phyloP scores from a whole-genome alignment of 1,140 invertebrate species.

The Nilaparvata lugens region DNA sequence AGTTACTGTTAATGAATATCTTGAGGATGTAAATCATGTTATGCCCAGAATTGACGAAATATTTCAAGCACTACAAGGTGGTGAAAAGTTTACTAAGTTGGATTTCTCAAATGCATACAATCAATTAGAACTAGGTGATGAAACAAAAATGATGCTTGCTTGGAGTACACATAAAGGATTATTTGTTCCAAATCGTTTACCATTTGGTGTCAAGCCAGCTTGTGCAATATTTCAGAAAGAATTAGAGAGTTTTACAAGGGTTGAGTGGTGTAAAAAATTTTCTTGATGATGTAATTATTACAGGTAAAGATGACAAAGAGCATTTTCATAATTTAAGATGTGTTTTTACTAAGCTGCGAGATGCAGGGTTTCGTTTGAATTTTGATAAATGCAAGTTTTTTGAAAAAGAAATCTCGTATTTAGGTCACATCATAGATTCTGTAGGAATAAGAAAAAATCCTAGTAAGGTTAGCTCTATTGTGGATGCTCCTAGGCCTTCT shows the following conservation, averaged over 20 bases:
- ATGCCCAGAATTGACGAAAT: slow-evolving; percentile 14
- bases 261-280: background rate
- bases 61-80: slow-evolving; percentile 2
- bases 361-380: slow-evolving; percentile 14
- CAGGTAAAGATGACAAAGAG: background rate
- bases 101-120: slow-evolving; percentile 10
- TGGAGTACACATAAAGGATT: background rate
- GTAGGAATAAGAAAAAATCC: slow-evolving; percentile 31
- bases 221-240: background rate
- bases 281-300: background rate
- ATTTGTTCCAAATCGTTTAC: slow-evolving; percentile 7
- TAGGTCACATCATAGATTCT: slow-evolving; percentile 29
- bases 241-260: background rate
- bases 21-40: background rate
- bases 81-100: slow-evolving; percentile 10
- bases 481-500: slow-evolving; percentile 23
- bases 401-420: slow-evolving; percentile 23
- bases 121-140: background rate
- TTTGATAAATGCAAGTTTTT: slow-evolving; percentile 17
- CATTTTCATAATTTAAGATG: background rate
- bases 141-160: background rate
- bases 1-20: slow-evolving; percentile 15
- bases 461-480: slow-evolving; percentile 29
- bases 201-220: background rate
- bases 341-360: background rate